Percentiles rank a stretch among this genome's conserved stretches.
phyloP scores from a whole-genome alignment of 2,113 vertebrate species.

The Caranx ignobilis region DNA sequence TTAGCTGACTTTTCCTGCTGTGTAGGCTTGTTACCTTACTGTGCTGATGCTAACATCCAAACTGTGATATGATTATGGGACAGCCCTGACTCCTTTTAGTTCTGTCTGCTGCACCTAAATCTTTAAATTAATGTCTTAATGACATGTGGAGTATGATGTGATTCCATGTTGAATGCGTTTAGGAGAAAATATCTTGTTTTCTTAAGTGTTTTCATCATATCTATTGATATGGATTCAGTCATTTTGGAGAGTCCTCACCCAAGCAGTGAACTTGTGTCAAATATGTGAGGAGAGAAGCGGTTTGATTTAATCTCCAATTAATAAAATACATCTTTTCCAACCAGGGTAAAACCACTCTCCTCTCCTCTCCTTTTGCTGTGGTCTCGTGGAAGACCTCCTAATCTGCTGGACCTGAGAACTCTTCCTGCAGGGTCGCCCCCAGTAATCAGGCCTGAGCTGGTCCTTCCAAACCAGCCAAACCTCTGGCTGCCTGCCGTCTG shows the following conservation, averaged over 20 bases:
- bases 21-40: conserved; percentile 19
- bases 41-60: conserved; percentile 10
- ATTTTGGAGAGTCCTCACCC: conserved; percentile 5
- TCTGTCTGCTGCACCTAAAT: conserved; percentile 1
- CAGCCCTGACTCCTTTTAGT: conserved; percentile 30
- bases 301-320: not conserved
- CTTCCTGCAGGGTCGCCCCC: conserved; percentile 60
- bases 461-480: conserved; percentile 67
- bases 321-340: not conserved
- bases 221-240: not conserved
- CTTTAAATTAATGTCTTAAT: not conserved
- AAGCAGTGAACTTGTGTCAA: not conserved
- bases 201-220: conserved; percentile 5
- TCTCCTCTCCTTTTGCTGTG: conserved; percentile 32
- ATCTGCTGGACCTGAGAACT: conserved; percentile 51
- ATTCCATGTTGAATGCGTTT: not conserved
- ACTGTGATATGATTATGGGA: conserved; percentile 24
- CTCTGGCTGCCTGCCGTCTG: conserved; percentile 75
- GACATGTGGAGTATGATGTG: not conserved
- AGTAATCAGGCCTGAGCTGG: conserved; percentile 52
- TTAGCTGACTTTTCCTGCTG: conserved; percentile 6
- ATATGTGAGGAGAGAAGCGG: conserved; percentile 3
- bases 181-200: not conserved
- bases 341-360: not conserved
- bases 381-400: conserved; percentile 55